phyloP scores from a whole-genome alignment of 2,888 invertebrate genomes.

The Ophraella communa region DNA sequence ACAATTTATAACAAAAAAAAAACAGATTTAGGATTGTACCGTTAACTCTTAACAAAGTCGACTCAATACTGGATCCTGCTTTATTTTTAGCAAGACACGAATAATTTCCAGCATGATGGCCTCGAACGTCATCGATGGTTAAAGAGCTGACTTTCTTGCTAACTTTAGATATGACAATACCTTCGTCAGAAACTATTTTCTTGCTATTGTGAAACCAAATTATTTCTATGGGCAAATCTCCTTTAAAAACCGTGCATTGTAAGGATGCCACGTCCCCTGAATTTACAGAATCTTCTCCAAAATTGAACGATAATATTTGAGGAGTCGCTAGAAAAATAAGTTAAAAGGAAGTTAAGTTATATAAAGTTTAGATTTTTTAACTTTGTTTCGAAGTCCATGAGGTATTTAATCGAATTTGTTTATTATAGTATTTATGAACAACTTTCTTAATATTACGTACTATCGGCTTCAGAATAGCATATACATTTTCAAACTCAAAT shows the following conservation, averaged over 20 bases:
- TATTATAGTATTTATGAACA: too few species aligned
- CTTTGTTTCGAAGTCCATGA: too few species aligned
- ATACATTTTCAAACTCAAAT: too few species aligned
- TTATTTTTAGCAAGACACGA: constrained; percentile 76
- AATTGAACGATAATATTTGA: constrained; percentile 65
- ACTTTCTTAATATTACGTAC: too few species aligned
- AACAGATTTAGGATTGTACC: constrained; percentile 58
- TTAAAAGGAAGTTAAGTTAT: too few species aligned
- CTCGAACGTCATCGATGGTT: constrained; percentile 68
- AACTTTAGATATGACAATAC: constrained; percentile 57
- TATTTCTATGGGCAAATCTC: constrained; percentile 72
- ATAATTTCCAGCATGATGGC: constrained; percentile 75
- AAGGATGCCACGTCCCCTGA: constrained; percentile 75
- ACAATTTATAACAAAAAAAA: neutral
- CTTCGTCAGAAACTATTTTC: constrained; percentile 54
- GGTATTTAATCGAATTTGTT: too few species aligned
- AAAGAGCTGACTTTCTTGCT: constrained; percentile 65
- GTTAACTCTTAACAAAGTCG: constrained; percentile 70
- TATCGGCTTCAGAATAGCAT: too few species aligned
- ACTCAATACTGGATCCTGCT: constrained; percentile 70
- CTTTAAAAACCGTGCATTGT: constrained; percentile 74
- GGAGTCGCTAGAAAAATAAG: constrained; percentile 44
- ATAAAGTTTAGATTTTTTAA: too few species aligned
- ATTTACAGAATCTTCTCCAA: constrained; percentile 66
- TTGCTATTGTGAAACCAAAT: constrained; percentile 67